Evolutionary conservation across 2,113 vertebrate species (phyloP).

Genomic region (Varanus salvator): DNA sequence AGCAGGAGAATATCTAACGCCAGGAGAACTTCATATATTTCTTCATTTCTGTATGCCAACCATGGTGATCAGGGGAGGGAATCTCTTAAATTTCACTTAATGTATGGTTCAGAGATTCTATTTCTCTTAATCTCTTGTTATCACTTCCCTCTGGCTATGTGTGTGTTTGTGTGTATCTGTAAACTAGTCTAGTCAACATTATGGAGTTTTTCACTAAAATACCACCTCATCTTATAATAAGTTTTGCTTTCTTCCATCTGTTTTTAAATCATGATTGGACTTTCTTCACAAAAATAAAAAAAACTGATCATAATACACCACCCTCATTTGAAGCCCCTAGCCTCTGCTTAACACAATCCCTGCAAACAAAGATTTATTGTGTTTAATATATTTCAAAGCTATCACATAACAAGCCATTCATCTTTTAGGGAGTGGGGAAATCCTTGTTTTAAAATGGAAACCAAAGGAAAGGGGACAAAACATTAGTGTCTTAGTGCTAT

Average conservation of each 20-base stretch:
- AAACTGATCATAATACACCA: not conserved
- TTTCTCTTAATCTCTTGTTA: not conserved
- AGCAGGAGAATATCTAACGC: slow-evolving; percentile 18
- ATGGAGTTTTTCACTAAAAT: not conserved
- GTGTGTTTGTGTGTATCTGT: too few relatives aligned
- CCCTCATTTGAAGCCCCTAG: slow-evolving; percentile 42
- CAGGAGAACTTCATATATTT: not conserved
- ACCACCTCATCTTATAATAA: slow-evolving; percentile 19
- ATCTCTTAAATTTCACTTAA: not conserved
- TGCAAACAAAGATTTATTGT: slow-evolving; percentile 64
- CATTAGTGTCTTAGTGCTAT: not conserved
- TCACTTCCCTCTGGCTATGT: too few relatives aligned
- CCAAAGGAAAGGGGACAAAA: not conserved
- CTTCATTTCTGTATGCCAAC: not conserved
- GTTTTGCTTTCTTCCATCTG: not conserved
- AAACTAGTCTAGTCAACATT: not conserved
- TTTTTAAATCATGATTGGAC: slow-evolving; percentile 14
- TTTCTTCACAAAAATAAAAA: slow-evolving; percentile 34
- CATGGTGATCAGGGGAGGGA: not conserved
- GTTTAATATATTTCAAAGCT: slow-evolving; percentile 68
- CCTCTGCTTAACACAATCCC: slow-evolving; percentile 39
- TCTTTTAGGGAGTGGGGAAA: slow-evolving; percentile 54
- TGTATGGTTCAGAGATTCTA: not conserved
- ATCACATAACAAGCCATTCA: slow-evolving; percentile 50
- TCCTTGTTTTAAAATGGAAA: slow-evolving; percentile 63